Base-by-base conservation (phyloP, 2,113 vertebrate species). In the Psilopsiagon aymara region DNA sequence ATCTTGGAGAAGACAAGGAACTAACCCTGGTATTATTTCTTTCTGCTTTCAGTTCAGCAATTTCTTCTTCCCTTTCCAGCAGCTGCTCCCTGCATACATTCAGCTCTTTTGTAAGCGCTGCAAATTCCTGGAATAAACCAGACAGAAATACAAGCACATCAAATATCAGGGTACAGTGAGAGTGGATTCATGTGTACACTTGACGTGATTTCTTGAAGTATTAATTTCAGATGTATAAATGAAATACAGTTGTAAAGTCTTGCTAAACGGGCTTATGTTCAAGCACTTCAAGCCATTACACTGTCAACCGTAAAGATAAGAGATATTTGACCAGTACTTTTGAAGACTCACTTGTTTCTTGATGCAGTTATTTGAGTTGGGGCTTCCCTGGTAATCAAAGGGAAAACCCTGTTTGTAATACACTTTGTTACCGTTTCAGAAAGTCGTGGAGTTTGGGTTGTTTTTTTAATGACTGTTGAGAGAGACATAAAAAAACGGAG, bases 11-110 rank as follows among this genome's bases (percentile, higher is more conserved):
- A 88, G 74, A 85, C 21, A 87, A 55, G 69, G 55, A 64, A 98
- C 99, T 97, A 27, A 99, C 99, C 98, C 99, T 98, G 1, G 99
- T 99, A 96, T 99, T 99, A 97, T 99, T 99, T 64, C 99, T 98
- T 96, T 99, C 99, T 0, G 99, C 99, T 95, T 99, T 99, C 75
- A 99, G 98, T 90, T 99, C 99, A 2, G 99, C 98, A 0, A 99
- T 99, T 96, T 99, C 99, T 95, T 99, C 99, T 95, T 99, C 99
- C 81, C 99, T 98, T 95, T 99, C 99, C 44, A 99, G 98, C 70
- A 99, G 99, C 86, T 99, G 99, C 94, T 99, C 99, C 94, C 99
- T 96, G 96, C 99, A 99, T 24, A 99, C 96, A 19, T 99, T 99
- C 69, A 99, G 98, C 92, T 99, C 99, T 95, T 99, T 99, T 1